Base-by-base conservation (phyloP, 2,113 vertebrate species). In the Isurus oxyrinchus region DNA sequence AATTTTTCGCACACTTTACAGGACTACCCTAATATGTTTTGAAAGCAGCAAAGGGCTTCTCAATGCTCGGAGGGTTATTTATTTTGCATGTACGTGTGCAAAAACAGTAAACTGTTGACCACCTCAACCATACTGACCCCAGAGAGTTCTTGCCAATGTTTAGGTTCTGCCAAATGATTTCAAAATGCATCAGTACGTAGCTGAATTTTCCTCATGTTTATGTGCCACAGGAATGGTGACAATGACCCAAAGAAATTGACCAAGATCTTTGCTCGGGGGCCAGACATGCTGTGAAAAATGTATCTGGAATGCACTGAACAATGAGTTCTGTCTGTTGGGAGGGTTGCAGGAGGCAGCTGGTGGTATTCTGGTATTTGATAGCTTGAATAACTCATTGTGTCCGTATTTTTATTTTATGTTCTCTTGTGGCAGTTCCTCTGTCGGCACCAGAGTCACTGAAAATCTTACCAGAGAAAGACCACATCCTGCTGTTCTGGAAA, bases 401-500 rank as follows among this genome's bases (percentile, higher is more conserved):
- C 67, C 27, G 31, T 76, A 95, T 95, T 95, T 95, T 95, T 44
- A 95, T 95, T 72, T 95, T n/a, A 13, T 66, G 66, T 95, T 96
- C 63, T 96, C 93, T 81, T 59, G 57, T 97, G 97, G 49, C 97
- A 99, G 99, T 98, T 96, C 98, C 98, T 0, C 97, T 99, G 53
- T 98, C 98, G 31, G 98, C 99, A 96, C 99, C 99, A 0, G 99
- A 99, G 0, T 99, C 99, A 96, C 98, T 99, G 98, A 99, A 99
- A 97, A 98, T 99, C 88, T 97, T 99, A 96, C 98, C 98, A 0
- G 99, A 99, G 97, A 99, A 98, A 0, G 99, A 99, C 96, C 99
- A 99, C 0, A 97, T 99, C 96, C 98, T 99, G 97, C 98, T 99
- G 2, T 98, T 99, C 96, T 99, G 99, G 99, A 99, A 99, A 97